These are phyloP conservation scores for Amazonetta brasiliensis DNA, from an alignment of 2,797 vertebrate genomes.

Conservation along the genomic window DNA sequence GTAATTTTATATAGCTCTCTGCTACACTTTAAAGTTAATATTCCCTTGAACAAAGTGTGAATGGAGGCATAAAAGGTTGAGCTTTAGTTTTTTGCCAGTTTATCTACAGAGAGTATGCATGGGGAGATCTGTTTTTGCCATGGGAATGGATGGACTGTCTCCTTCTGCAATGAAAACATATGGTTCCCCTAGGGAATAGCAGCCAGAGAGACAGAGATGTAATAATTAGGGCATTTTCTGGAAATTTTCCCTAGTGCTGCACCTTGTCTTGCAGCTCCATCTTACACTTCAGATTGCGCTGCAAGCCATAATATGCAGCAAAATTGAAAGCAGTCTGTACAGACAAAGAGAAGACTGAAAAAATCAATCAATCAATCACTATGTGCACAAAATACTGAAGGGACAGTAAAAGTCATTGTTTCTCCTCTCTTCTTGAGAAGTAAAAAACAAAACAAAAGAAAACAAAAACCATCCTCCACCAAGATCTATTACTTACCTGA, in stretches of 20 bases:
- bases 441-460: neutral
- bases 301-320: neutral
- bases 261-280: neutral
- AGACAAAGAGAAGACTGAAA: no score
- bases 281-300: neutral
- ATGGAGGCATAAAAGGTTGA: neutral
- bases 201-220: neutral
- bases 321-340: neutral
- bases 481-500: neutral
- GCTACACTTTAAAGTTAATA: slow-evolving; percentile 4
- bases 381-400: neutral
- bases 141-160: neutral
- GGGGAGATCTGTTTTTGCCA: neutral
- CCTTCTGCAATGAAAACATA: neutral
- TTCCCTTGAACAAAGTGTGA: neutral
- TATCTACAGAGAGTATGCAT: neutral
- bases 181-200: neutral
- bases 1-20: neutral
- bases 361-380: neutral
- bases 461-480: neutral
- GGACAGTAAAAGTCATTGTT: neutral
- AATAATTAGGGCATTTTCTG: neutral
- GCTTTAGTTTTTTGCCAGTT: neutral
- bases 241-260: neutral
- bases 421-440: neutral